These are phyloP conservation scores for Otolemur garnettii DNA, from an alignment of 2,113 vertebrate species.

Conservation along the genomic window DNA sequence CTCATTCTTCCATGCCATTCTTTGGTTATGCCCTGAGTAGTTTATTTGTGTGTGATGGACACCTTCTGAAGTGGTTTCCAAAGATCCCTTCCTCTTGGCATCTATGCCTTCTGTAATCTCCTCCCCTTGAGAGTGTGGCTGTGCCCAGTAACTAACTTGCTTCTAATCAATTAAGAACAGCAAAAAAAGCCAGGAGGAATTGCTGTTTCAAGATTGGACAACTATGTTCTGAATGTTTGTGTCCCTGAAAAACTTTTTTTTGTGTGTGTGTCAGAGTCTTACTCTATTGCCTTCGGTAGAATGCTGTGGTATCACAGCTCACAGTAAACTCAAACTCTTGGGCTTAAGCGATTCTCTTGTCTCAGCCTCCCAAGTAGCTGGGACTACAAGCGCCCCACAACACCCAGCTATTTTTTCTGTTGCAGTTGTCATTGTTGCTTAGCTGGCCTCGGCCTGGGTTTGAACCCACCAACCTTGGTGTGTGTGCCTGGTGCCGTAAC, in stretches of 20 bases:
- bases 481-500: too few species aligned
- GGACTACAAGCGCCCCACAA: too few species aligned
- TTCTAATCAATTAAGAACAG: neutral
- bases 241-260: neutral
- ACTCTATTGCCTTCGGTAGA: too few species aligned
- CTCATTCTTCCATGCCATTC: neutral
- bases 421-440: too few species aligned
- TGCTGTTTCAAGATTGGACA: neutral
- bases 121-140: neutral
- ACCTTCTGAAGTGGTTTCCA: neutral
- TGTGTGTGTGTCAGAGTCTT: too few species aligned
- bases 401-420: too few species aligned
- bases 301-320: too few species aligned
- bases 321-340: too few species aligned
- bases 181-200: neutral
- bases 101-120: neutral
- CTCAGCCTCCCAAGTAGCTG: too few species aligned
- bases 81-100: neutral
- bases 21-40: neutral
- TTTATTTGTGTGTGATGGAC: neutral
- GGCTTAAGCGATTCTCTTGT: too few species aligned
- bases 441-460: too few species aligned
- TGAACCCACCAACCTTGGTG: too few species aligned
- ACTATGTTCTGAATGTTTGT: neutral
- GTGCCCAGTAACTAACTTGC: neutral